Evolutionary conservation across 2,797 vertebrate species (phyloP), one percentile per base, ranked within the genome.

Genomic region (Carcharodon carcharias): DNA sequence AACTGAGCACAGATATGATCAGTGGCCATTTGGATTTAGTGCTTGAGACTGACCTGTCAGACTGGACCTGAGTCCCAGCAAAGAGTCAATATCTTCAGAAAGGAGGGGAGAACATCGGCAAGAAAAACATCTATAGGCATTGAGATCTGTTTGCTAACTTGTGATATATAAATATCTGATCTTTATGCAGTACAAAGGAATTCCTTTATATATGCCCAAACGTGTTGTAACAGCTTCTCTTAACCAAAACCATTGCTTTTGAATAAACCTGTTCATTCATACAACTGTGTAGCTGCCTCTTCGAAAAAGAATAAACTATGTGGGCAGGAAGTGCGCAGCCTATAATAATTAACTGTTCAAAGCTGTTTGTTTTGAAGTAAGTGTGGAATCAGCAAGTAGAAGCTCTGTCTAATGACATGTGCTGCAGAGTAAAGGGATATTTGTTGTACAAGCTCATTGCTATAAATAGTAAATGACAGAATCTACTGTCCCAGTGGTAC

Each of bases 391-490:
- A 31, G 23, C 40, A 54, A 95, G 94, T 67, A 95, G 94, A 73
- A 56, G 67, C 45, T 54, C 61, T n/a, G 31, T n/a, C 56, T n/a
- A 91, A 91, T n/a, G 88, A 61, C 88, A 89, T 89, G 61, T 61
- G 56, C 56, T 63, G 89, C 89, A 92, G 65, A 73, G 67, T 67
- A 95, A 54, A 69, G 28, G 14, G 45, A 73, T 26, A 73, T 71
- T 95, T 95, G 69, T 69, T 50, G 45, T 50, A 95, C 93, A 67
- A 94, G 23, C 61, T 50, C 40, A 40, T n/a, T 71, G 93, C 65
- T 95, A 95, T 73, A 95, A 95, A 73, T 71, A 73, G 50, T 45
- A 95, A 95, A 73, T 95, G 45, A 95, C 94, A 71, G 94, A 63
- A 40, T 69, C 65, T 31, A 54, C 26, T 54, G 45, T 54, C 67